These are phyloP conservation scores for Streptopelia turtur DNA, from an alignment of 2,797 vertebrate species.

Conservation along the genomic window DNA sequence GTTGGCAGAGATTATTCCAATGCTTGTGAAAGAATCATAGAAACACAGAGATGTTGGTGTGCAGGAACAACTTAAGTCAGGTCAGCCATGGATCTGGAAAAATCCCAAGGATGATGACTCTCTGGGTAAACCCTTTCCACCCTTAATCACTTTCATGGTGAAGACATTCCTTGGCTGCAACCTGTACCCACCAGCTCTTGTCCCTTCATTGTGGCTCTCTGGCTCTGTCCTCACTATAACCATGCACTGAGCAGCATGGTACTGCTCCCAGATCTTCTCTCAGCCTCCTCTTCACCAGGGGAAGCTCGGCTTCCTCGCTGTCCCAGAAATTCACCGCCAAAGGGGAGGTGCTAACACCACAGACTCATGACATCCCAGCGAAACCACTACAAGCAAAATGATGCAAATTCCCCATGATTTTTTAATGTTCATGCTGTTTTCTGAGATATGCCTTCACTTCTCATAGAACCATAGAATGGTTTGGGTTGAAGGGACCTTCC, in stretches of 20 bases:
- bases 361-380: too few relatives aligned
- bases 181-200: not conserved
- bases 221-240: not conserved
- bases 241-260: accelerated
- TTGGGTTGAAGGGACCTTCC: too few relatives aligned
- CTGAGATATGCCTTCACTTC: not conserved
- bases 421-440: not conserved
- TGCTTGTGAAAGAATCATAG: not conserved
- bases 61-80: not conserved
- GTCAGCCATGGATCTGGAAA: not conserved
- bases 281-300: not conserved
- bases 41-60: not conserved
- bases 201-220: not conserved
- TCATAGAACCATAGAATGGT: too few relatives aligned
- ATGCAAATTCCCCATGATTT: not conserved
- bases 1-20: not conserved
- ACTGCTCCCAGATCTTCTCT: not conserved
- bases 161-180: not conserved
- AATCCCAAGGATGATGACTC: not conserved
- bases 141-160: not conserved
- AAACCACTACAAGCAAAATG: not conserved
- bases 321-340: not conserved
- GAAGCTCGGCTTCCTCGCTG: not conserved
- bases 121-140: not conserved
- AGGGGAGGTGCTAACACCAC: not conserved